Evolutionary conservation across 1,140 invertebrate genomes (phyloP).

Genomic region (Ooceraea biroi): DNA sequence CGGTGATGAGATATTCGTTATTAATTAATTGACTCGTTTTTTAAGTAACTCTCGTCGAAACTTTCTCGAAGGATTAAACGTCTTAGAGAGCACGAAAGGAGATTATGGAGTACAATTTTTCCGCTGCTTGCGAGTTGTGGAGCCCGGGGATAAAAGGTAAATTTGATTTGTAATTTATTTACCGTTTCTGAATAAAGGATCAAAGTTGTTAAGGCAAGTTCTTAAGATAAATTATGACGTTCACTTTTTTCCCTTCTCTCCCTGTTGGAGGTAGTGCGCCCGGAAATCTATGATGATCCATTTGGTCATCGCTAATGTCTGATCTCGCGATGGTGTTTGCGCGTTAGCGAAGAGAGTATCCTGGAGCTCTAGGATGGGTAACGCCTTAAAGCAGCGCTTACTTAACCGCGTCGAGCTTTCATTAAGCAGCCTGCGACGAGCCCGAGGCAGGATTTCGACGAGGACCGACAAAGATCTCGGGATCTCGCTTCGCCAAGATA

Average conservation of each 20-base stretch:
- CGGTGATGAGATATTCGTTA: neutral
- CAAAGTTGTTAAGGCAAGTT: neutral
- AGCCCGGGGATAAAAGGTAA: neutral
- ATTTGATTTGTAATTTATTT: conserved; percentile 52
- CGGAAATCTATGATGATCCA: neutral
- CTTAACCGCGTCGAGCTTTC: conserved; percentile 62
- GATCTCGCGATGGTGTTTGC: neutral
- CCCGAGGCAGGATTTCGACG: conserved; percentile 16
- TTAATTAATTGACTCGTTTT: conserved; percentile 17
- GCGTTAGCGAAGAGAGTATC: neutral
- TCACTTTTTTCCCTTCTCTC: neutral
- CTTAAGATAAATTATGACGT: conserved; percentile 32
- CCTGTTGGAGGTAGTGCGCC: neutral
- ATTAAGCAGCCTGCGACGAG: conserved; percentile 51
- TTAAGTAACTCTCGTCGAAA: neutral
- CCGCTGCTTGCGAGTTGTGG: neutral
- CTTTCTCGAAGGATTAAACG: conserved; percentile 3
- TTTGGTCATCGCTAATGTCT: neutral
- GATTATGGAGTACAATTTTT: conserved; percentile 42
- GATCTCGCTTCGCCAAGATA: conserved; percentile 20
- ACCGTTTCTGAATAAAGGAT: conserved; percentile 42
- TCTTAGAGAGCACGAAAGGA: neutral
- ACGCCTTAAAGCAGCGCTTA: conserved; percentile 57
- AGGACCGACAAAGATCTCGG: neutral
- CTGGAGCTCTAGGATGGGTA: neutral